phyloP scores from a whole-genome alignment of 1,140 invertebrate genomes.

The Anoplolepis gracilipes region DNA sequence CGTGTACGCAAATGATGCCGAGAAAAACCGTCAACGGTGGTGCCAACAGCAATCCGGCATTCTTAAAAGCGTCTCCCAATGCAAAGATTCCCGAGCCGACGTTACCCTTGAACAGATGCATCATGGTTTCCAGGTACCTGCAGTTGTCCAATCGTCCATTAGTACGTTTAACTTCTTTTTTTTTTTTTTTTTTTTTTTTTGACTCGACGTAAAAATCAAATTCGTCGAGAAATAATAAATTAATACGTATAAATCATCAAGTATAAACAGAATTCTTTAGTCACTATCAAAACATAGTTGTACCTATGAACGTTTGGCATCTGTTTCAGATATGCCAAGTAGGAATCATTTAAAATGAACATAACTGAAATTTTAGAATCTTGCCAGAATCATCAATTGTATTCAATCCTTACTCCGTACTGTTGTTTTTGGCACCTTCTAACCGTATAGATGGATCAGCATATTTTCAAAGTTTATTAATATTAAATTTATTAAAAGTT shows the following conservation, averaged over 20 bases:
- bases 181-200: conserved; percentile 37
- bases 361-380: neutral
- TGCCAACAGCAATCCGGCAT: conserved; percentile 90
- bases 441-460: no score
- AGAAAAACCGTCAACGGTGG: conserved; percentile 89
- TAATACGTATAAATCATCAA: neutral
- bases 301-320: neutral
- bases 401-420: no score
- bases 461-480: no score
- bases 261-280: neutral
- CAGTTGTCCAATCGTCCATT: conserved; percentile 68
- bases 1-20: conserved; percentile 90
- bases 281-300: neutral
- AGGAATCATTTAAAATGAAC: neutral
- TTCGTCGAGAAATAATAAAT: neutral
- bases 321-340: conserved; percentile 2
- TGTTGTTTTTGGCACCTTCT: no score
- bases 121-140: conserved; percentile 90
- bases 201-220: neutral
- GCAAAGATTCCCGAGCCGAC: conserved; percentile 92
- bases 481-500: no score
- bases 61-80: conserved; percentile 92
- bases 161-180: conserved; percentile 23
- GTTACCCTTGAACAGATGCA: conserved; percentile 92
- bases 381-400: neutral